Evolutionary conservation across 2,888 invertebrate genomes (phyloP).

Genomic region (Spodoptera littoralis): DNA sequence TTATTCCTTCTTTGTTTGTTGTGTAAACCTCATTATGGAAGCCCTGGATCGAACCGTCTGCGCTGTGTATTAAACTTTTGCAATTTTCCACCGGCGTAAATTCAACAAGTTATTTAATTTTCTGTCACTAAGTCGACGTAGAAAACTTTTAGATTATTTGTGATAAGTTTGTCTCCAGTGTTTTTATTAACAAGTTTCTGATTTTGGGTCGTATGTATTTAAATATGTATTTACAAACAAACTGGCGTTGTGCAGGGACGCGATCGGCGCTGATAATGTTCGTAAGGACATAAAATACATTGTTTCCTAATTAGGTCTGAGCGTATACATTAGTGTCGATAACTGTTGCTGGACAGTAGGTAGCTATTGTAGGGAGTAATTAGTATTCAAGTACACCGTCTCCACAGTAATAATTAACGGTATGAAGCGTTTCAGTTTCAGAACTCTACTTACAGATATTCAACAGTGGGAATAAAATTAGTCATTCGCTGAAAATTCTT

Average conservation of each 20-base stretch:
- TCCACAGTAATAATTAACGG: constrained; percentile 43
- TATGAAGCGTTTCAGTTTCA: constrained; percentile 20
- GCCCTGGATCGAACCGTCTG: constrained; percentile 40
- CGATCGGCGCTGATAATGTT: constrained; percentile 32
- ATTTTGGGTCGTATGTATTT: constrained; percentile 6
- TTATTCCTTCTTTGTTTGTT: constrained; percentile 44
- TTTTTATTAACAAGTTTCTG: constrained; percentile 21
- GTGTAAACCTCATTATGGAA: constrained; percentile 50
- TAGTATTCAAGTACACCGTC: constrained; percentile 41
- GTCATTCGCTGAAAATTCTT: constrained; percentile 59
- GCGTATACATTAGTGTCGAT: constrained; percentile 46
- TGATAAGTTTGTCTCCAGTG: constrained; percentile 27
- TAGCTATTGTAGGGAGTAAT: constrained; percentile 32
- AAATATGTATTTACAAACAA: constrained; percentile 54
- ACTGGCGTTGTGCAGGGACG: constrained; percentile 16
- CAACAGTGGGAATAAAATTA: constrained; percentile 51
- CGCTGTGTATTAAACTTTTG: constrained; percentile 58
- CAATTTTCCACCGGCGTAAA: constrained; percentile 55
- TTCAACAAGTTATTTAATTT: constrained; percentile 54
- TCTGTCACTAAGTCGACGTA: constrained; percentile 32
- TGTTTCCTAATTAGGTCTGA: constrained; percentile 52
- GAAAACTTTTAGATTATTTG: constrained; percentile 36
- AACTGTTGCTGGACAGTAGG: constrained; percentile 50
- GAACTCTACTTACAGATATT: constrained; percentile 8
- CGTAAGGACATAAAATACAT: constrained; percentile 49